phyloP scores from a whole-genome alignment of 2,888 invertebrate genomes.

The Drosophila gaucha region DNA sequence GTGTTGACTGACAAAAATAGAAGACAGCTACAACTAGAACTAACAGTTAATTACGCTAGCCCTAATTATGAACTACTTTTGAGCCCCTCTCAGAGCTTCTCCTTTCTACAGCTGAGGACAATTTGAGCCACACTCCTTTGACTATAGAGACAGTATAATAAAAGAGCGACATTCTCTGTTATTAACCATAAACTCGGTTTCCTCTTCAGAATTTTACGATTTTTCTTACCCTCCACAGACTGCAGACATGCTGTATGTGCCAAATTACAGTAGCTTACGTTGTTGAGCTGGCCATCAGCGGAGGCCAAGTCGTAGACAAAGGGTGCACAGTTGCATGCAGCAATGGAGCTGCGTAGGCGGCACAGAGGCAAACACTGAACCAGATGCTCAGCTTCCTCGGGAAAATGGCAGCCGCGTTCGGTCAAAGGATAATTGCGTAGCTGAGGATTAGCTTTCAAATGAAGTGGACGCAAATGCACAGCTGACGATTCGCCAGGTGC shows the following conservation, averaged over 20 bases:
- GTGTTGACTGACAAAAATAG: too few species aligned
- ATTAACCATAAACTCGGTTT: too few species aligned
- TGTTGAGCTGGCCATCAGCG: not conserved
- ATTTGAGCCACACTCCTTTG: too few species aligned
- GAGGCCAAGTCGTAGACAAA: slow-evolving; percentile 36
- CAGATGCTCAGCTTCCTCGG: slow-evolving; percentile 55
- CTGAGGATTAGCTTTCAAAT: slow-evolving; percentile 51
- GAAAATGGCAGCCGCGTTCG: slow-evolving; percentile 74
- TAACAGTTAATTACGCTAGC: too few species aligned
- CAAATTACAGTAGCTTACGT: slow-evolving; percentile 65
- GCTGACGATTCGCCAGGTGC: slow-evolving; percentile 49
- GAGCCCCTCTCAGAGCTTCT: too few species aligned
- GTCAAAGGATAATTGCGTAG: slow-evolving; percentile 44
- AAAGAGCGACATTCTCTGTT: too few species aligned
- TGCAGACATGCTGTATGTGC: slow-evolving; percentile 68
- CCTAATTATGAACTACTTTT: too few species aligned
- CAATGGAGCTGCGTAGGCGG: slow-evolving; percentile 51
- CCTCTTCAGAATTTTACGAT: not conserved
- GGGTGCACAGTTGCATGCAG: slow-evolving; percentile 74
- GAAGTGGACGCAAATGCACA: slow-evolving; percentile 47
- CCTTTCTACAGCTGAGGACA: too few species aligned
- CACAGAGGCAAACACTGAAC: slow-evolving; percentile 72
- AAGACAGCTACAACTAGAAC: too few species aligned
- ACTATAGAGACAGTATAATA: too few species aligned
- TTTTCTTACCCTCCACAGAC: slow-evolving; percentile 61